Conservation (phyloP, 2,888 invertebrate species). For the Leucophenga maculata region DNA sequence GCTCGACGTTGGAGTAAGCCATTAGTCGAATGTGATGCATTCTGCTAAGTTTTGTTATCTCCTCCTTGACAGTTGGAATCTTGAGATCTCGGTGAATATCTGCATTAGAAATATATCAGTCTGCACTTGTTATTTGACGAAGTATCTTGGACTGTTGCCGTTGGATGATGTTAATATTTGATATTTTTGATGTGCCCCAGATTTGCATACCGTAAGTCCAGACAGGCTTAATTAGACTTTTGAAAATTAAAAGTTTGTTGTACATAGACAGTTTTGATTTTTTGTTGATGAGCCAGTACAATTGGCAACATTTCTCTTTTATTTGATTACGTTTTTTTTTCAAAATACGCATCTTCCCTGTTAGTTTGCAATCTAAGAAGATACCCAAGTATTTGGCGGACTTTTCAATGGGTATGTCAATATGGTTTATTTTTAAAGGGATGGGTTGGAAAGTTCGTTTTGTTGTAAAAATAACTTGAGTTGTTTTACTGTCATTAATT, state of each 20-base stretch:
- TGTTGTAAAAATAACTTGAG: too few species aligned
- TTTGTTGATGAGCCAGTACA: not conserved
- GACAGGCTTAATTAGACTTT: not conserved
- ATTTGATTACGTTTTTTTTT: not conserved
- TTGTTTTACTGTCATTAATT: too few species aligned
- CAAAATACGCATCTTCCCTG: not conserved
- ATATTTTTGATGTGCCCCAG: not conserved
- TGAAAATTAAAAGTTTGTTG: not conserved
- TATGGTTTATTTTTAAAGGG: too few species aligned
- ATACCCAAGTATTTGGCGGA: not conserved
- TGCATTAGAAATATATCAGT: not conserved
- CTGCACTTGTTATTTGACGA: not conserved
- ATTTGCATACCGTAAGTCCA: not conserved
- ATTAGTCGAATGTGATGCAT: too few species aligned
- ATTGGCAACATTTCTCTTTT: not conserved
- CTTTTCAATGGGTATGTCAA: too few species aligned
- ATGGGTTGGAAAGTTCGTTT: too few species aligned
- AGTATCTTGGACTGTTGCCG: not conserved
- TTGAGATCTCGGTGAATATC: not conserved
- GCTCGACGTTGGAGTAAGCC: too few species aligned
- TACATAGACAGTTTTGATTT: not conserved
- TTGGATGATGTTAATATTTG: not conserved
- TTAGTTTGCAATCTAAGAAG: not conserved
- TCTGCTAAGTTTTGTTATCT: too few species aligned
- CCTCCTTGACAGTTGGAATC: not conserved